A percentile compares a stretch with the other conserved stretches of the same genome.
These are phyloP conservation scores for Zaprionus davidi DNA, from an alignment of 1,140 invertebrate genomes.

Conservation along the genomic window DNA sequence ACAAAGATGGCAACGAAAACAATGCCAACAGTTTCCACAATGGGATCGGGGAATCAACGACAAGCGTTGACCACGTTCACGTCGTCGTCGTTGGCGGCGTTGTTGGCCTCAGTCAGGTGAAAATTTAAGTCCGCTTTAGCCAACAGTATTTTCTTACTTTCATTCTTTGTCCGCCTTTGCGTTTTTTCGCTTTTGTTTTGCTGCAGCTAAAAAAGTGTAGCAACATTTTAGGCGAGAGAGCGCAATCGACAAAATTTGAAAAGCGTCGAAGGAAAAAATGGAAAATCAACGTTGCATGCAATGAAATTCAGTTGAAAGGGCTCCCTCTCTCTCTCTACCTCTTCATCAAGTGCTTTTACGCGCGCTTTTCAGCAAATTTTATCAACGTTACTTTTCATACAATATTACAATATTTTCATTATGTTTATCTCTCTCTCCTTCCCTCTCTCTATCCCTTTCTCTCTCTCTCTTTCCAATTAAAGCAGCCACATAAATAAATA, in stretches of 20 bases:
- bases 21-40: conserved; percentile 44
- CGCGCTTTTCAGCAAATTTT: conserved; percentile 5
- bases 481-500: conserved; percentile 73
- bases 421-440: conserved; percentile 32
- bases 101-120: conserved; percentile 33
- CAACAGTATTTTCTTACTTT: conserved; percentile 6
- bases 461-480: conserved; percentile 55
- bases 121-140: conserved; percentile 40
- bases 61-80: conserved; percentile 34
- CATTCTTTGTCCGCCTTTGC: not conserved
- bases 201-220: not conserved
- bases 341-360: not conserved
- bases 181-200: conserved; percentile 21
- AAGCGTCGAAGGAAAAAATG: conserved; percentile 8
- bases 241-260: conserved; percentile 27
- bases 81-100: not conserved
- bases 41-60: conserved; percentile 40
- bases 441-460: not conserved
- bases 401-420: conserved; percentile 35
- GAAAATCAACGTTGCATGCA: not conserved
- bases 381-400: conserved; percentile 13
- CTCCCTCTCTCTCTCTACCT: too few relatives aligned
- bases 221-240: conserved; percentile 12
- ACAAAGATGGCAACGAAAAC: conserved; percentile 23
- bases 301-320: not conserved